phyloP scores from a whole-genome alignment of 2,888 invertebrate species.

The Cartodere bifasciata region DNA sequence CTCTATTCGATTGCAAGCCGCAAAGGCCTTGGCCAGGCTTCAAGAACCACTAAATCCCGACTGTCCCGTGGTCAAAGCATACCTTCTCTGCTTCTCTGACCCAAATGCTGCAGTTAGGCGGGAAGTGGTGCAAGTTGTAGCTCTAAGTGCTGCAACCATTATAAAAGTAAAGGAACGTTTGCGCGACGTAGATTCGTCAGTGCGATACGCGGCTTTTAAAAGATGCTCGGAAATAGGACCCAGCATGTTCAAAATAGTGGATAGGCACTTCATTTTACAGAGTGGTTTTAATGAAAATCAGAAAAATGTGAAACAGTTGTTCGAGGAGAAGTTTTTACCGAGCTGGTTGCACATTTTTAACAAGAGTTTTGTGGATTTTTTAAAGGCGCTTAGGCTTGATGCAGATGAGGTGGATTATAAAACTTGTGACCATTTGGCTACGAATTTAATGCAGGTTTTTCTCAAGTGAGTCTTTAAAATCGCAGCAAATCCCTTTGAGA shows the following conservation, averaged over 20 bases:
- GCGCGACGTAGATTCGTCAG: constrained; percentile 64
- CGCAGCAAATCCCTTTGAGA: background rate
- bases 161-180: constrained; percentile 44
- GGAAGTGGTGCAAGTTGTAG: constrained; percentile 20
- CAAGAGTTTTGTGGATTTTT: constrained; percentile 53
- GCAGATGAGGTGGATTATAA: constrained; percentile 48
- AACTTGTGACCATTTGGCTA: constrained; percentile 41
- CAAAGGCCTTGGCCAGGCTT: constrained; percentile 61
- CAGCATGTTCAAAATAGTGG: constrained; percentile 43
- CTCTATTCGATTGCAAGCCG: constrained; percentile 66
- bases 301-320: constrained; percentile 37
- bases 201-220: constrained; percentile 46
- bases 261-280: constrained; percentile 47
- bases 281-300: constrained; percentile 51
- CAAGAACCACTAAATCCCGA: constrained; percentile 65
- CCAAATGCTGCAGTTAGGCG: constrained; percentile 51
- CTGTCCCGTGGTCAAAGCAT: constrained; percentile 65
- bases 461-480: constrained; percentile 35
- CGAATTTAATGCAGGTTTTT: constrained; percentile 39
- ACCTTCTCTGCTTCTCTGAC: constrained; percentile 57
- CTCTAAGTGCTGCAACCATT: constrained; percentile 18
- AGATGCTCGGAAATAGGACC: constrained; percentile 21
- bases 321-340: constrained; percentile 46
- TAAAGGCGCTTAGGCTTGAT: constrained; percentile 63
- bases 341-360: constrained; percentile 64